Base-by-base conservation (phyloP, 1,140 invertebrate genomes). In the Scaptomyza hsui region DNA sequence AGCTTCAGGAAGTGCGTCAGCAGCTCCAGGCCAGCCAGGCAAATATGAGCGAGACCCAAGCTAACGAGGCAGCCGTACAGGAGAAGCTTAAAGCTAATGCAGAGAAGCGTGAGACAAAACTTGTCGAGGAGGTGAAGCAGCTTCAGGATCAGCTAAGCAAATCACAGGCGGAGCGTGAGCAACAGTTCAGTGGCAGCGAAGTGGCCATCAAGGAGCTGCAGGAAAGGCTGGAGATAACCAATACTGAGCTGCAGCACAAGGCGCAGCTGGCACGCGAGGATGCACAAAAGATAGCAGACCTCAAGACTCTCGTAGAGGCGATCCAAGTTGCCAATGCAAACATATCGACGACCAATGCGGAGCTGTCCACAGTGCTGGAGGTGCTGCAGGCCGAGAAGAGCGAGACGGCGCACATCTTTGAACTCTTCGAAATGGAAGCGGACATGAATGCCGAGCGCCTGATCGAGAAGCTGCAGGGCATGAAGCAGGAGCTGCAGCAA, bases 361-460 rank as follows among this genome's bases (percentile, higher is more conserved):
- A 88, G 49, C 49, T 90, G 0, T 86, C 89, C 4, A 72, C 79
- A 0, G 81, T 86, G 10, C 52, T 90, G 26, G 83, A 89, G 18
- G 61, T 81, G n/a, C 67, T 90, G 1, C 85, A 90, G 18, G 73
- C 78, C 0, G 89, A 90, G 35, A 90, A 90, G 15, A 81, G 76
- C 42, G 89, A 90, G 32, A 90, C 79, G 2, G 79, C 88, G 12
- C 75, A 90, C 42, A 90, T 90, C n/a, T 90, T 90, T 16, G 89
- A 90, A 74, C 55, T 90, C 0, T 90, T 90, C 21, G 89, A 90
- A 71, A 89, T 90, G 81, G 89, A 90, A 61, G 57, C 85, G 1
- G 89, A 90, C 47, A 79, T 88, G 78, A 90, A 88, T 49, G 57
- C 79, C 0, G 81, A 80, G 51, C 68, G 80, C 5, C 47, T 90